phyloP scores from a whole-genome alignment of 2,113 vertebrate genomes.

The Melospiza melodia region DNA sequence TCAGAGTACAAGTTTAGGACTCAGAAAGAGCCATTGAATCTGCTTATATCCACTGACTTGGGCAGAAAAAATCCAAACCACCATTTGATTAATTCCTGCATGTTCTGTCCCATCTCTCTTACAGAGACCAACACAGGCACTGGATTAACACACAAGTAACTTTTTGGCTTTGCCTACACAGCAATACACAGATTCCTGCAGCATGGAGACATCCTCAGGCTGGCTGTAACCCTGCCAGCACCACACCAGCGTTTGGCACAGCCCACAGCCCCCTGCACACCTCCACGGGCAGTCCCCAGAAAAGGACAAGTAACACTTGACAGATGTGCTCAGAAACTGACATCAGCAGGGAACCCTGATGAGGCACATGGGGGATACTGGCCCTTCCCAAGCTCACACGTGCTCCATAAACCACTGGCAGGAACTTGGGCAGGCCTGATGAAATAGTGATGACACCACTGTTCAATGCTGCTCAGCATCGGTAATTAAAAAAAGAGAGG shows the following conservation, averaged over 20 bases:
- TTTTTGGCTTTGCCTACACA: neutral
- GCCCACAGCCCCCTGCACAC: constrained; percentile 16
- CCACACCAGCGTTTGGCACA: neutral
- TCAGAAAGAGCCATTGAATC: neutral
- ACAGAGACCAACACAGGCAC: neutral
- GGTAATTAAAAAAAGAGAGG: neutral
- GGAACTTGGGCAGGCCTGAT: neutral
- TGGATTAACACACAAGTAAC: neutral
- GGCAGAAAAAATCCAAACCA: neutral
- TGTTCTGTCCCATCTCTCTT: neutral
- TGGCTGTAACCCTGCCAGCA: neutral
- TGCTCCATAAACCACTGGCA: neutral
- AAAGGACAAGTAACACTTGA: constrained; percentile 11
- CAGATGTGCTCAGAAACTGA: neutral
- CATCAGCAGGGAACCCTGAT: neutral
- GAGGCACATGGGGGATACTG: neutral
- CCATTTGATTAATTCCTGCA: neutral
- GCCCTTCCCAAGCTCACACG: neutral
- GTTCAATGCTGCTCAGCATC: neutral
- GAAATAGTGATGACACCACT: constrained; percentile 21
- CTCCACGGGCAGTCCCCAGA: neutral
- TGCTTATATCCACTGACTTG: neutral
- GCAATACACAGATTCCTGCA: neutral
- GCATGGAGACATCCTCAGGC: neutral
- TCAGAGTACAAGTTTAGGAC: neutral